phyloP scores from a whole-genome alignment of 2,113 vertebrate species.

The Hyaena hyaena region DNA sequence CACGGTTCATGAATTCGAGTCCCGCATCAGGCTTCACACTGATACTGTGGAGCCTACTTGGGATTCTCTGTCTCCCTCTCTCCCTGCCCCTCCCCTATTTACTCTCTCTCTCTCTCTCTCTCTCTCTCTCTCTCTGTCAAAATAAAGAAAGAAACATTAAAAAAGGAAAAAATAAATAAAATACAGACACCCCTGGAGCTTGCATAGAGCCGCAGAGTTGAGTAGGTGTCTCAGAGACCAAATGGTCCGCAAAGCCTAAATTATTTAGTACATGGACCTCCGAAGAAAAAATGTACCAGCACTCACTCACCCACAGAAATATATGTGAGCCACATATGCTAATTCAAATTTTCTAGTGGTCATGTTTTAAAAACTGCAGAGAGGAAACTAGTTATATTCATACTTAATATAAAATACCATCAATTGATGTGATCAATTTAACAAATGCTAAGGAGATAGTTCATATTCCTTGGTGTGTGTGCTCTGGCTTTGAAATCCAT shows the following conservation, averaged over 20 bases:
- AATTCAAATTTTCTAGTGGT: neutral
- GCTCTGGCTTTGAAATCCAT: neutral
- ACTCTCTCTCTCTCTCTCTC: too few species aligned
- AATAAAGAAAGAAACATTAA: too few species aligned
- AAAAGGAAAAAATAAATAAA: too few species aligned
- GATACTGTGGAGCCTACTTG: too few species aligned
- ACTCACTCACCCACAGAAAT: neutral
- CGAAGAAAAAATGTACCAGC: neutral
- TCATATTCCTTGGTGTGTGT: neutral
- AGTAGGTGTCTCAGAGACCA: neutral
- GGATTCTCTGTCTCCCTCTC: too few species aligned
- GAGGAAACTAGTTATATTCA: neutral
- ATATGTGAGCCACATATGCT: neutral
- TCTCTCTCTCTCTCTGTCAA: too few species aligned
- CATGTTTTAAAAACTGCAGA: neutral
- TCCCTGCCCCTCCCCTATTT: too few species aligned
- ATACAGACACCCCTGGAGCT: neutral
- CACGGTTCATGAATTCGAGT: too few species aligned
- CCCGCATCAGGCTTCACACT: too few species aligned
- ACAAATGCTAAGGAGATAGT: neutral
- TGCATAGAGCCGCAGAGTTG: neutral
- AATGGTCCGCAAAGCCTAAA: neutral
- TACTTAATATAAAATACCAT: neutral
- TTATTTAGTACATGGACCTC: neutral
- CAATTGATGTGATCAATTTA: neutral